Conservation (phyloP, 1,140 invertebrate species). For the Polyergus mexicanus region DNA sequence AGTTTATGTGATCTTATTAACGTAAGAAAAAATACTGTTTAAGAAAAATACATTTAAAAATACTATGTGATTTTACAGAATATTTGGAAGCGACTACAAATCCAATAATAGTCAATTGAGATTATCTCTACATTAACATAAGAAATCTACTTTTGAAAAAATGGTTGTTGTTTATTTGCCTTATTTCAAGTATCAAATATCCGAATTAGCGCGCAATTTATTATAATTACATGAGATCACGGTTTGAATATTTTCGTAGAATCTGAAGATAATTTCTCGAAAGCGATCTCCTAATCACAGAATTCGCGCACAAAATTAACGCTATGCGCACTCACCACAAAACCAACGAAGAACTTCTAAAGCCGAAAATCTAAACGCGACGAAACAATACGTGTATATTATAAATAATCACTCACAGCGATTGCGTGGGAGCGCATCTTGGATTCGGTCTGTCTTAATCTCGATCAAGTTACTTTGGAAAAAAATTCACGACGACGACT, state of each 20-base stretch:
- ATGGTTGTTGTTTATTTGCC: not conserved
- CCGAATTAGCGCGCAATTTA: not conserved
- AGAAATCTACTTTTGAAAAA: not conserved
- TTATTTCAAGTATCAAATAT: not conserved
- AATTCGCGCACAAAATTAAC: constrained; percentile 27
- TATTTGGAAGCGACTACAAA: not conserved
- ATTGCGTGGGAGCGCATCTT: constrained; percentile 78
- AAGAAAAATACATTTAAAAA: not conserved
- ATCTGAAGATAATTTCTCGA: not conserved
- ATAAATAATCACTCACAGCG: constrained; percentile 78
- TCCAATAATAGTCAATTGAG: not conserved
- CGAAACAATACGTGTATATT: constrained; percentile 16
- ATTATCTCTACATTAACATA: not conserved
- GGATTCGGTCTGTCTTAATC: constrained; percentile 16
- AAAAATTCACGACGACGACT: not conserved
- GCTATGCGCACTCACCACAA: not conserved
- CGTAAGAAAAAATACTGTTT: not conserved
- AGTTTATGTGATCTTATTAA: not conserved
- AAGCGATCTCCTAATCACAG: constrained; percentile 19
- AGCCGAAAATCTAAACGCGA: not conserved
- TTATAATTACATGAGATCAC: too few relatives aligned
- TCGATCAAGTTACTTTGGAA: not conserved
- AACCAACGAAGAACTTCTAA: not conserved
- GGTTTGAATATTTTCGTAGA: not conserved
- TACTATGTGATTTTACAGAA: not conserved